Conservation (phyloP, 2,888 invertebrate genomes). For the Oscheius sp. region DNA sequence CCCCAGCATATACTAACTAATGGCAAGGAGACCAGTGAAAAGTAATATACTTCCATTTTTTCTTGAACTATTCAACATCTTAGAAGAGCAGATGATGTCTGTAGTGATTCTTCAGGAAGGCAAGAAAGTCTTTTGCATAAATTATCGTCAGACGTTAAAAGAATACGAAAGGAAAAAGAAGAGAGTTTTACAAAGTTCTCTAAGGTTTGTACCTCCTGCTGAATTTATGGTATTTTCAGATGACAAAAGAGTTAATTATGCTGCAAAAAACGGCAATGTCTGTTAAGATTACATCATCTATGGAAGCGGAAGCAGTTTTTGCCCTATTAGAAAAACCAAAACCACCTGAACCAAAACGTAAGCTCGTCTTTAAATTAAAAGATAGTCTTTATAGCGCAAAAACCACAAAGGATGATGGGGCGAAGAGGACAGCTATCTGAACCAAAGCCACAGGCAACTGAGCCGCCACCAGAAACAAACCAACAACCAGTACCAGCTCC, state of each 20-base stretch:
- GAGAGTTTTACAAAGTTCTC: neutral
- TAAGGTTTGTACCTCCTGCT: neutral
- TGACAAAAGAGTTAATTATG: neutral
- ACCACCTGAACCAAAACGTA: conserved; percentile 3
- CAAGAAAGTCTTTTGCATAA: too few relatives aligned
- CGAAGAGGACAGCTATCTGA: too few relatives aligned
- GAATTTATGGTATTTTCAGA: neutral
- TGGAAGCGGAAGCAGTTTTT: neutral
- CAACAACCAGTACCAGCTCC: neutral
- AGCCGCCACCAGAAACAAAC: neutral
- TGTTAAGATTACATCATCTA: neutral
- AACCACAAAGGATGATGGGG: neutral
- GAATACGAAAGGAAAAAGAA: too few relatives aligned
- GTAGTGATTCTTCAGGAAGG: too few relatives aligned
- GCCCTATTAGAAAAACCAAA: neutral
- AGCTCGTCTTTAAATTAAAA: neutral
- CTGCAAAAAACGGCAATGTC: neutral
- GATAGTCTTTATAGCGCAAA: neutral
- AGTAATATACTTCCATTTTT: too few relatives aligned
- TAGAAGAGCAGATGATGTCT: too few relatives aligned
- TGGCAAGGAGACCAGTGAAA: too few relatives aligned
- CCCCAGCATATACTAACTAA: too few relatives aligned
- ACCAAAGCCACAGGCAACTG: neutral
- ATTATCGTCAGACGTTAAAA: too few relatives aligned
- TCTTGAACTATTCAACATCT: too few relatives aligned